Evolutionary conservation across 2,888 invertebrate species (phyloP), one percentile per base, ranked within the genome.

Genomic region (Pseudococcus viburni): DNA sequence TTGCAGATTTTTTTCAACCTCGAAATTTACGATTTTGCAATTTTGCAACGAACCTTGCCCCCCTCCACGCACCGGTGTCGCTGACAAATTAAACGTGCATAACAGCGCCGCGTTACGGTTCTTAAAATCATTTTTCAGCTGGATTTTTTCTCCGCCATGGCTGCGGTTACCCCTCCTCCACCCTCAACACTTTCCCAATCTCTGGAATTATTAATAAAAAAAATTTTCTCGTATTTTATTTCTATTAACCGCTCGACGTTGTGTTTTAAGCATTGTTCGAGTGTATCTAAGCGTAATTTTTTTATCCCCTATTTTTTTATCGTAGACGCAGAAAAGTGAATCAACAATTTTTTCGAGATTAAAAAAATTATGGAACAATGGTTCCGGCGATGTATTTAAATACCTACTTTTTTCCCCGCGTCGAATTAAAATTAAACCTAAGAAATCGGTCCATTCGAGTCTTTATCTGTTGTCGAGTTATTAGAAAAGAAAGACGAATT

Each of bases 51-150:
- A 22, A 11, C 22, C 22, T 8, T 22, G 1, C 64, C 19, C 22
- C 19, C 11, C 64, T 64, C 19, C 15, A 39, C 9, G 3, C 39
- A 73, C 12, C 64, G n/a, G 22, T 26, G 7, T 33, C 39, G 4
- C 33, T 12, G 46, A 19, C 42, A 83, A 83, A 46, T 83, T 83
- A 83, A 83, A 46, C 46, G 80, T 83, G 80, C 80, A 83, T 83
- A 83, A 83, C 46, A 33, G 19, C 11, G 19, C 80, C 19, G 8
- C 80, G 80, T 83, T 77, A 83, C 42, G 80, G 80, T 42, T 83
- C 80, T 83, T 83, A 19, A 83, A 83, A 83, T 83, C 46, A 83
- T 83, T 83, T 83, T 77, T 39, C 77, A 77, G 77, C 46, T 42
- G 11, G 11, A 42, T 80, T 46, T 46, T 83, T 46, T 83, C 7